phyloP scores from a whole-genome alignment of 2,888 invertebrate species.

The Xanthia icteritia region DNA sequence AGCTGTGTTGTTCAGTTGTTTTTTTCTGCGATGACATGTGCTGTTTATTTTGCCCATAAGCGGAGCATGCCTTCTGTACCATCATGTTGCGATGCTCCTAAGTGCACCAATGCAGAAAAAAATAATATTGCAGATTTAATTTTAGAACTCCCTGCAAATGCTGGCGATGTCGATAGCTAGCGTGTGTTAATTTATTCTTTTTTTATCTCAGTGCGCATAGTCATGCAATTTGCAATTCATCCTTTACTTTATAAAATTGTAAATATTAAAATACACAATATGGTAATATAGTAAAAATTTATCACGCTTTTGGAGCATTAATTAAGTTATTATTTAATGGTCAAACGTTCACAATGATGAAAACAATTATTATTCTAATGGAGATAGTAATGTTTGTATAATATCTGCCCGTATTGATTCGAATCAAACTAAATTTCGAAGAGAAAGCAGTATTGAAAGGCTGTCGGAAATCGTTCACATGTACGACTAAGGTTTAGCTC shows the following conservation, averaged over 20 bases:
- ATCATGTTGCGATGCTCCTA: constrained; percentile 16
- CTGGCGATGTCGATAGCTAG: constrained; percentile 40
- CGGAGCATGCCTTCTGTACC: constrained; percentile 42
- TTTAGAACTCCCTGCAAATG: constrained; percentile 57
- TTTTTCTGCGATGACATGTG: neutral
- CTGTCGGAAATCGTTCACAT: constrained; percentile 64
- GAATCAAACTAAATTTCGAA: constrained; percentile 70
- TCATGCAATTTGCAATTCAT: constrained; percentile 42
- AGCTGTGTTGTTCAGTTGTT: neutral
- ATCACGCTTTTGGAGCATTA: neutral
- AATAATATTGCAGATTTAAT: constrained; percentile 63
- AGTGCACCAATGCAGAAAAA: constrained; percentile 61
- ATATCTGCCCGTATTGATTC: constrained; percentile 60
- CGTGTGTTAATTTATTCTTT: constrained; percentile 52
- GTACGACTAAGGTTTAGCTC: constrained; percentile 44
- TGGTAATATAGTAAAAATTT: neutral
- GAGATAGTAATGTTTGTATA: constrained; percentile 41
- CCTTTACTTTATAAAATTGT: constrained; percentile 22
- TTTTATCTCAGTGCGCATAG: constrained; percentile 35
- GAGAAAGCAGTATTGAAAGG: constrained; percentile 72
- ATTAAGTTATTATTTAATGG: neutral
- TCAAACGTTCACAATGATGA: constrained; percentile 6
- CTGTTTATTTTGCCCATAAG: neutral
- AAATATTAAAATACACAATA: neutral
- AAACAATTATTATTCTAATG: constrained; percentile 43